These are phyloP conservation scores for Lasioglossum vierecki DNA, from an alignment of 2,888 invertebrate species.

Conservation along the genomic window DNA sequence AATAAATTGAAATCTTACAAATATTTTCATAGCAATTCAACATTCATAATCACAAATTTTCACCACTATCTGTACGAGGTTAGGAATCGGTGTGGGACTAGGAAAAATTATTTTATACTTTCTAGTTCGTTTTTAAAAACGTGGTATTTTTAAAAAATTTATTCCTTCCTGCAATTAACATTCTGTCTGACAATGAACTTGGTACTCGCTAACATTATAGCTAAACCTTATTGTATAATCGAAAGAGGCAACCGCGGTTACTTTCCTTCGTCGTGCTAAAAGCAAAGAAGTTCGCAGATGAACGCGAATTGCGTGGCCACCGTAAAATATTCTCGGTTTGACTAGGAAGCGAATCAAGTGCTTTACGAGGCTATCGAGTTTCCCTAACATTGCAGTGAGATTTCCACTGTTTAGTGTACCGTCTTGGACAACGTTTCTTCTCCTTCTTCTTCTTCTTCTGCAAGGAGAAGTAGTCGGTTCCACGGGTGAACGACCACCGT, in stretches of 20 bases:
- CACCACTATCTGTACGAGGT: too few species aligned
- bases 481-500: constrained; percentile 45
- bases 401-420: background rate
- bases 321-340: background rate
- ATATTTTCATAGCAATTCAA: too few species aligned
- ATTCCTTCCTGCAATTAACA: background rate
- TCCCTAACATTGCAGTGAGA: background rate
- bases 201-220: background rate
- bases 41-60: too few species aligned
- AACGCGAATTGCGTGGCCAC: background rate
- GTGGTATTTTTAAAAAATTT: too few species aligned
- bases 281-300: background rate
- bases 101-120: too few species aligned
- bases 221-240: background rate
- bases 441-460: too few species aligned
- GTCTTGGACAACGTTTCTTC: background rate
- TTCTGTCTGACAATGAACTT: background rate
- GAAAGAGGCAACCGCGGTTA: background rate
- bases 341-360: background rate
- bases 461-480: background rate
- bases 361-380: background rate
- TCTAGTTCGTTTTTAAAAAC: too few species aligned
- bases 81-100: too few species aligned
- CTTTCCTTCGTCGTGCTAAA: background rate
- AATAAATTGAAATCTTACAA: too few species aligned